Base-by-base conservation (phyloP, 2,113 vertebrate species). In the Austrofundulus limnaeus region DNA sequence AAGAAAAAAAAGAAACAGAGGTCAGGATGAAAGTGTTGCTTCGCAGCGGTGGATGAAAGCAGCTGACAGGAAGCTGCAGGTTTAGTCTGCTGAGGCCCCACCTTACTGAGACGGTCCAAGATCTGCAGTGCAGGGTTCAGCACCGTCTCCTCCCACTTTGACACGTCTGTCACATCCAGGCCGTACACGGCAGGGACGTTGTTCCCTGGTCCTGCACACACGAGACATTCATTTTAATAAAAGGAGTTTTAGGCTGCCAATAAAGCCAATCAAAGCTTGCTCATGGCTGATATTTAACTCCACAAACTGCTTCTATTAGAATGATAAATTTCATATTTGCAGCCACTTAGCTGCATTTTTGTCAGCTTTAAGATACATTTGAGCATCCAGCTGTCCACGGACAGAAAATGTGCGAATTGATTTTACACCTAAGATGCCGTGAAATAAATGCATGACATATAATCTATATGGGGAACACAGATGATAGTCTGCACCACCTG, bases 121-220 rank as follows among this genome's bases (percentile, higher is more conserved):
- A 98, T 95, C 84, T 93, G 90, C 85, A 97, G 72, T 49, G 97
- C 96, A 74, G 96, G 95, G 66, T 89, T 78, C 66, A 98, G 90
- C 77, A 96, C 95, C 10, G 82, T 85, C 75, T 95, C 90, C 61
- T 97, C 94, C 97, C 97, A 98, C 16, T 70, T 67, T 0, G 92
- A 91, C 47, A 91, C 58, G 55, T 98, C 94, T 0, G 95, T 94
- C 70, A 95, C 97, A 74, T 98, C 94, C 90, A 99, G 81, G 58
- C 93, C 92, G 17, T 93, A 99, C 37, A 99, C 93, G 0, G 88
- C 88, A 0, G 95, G 97, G 20, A 95, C 93, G 1, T 80, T 87
- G 72, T 91, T 87, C 39, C 95, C 94, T 0, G 96, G 94, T 62
- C 97, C 96, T 98, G 57, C 38, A 71, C 58, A 49, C 70, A 68